Evolutionary conservation across 2,113 vertebrate species (phyloP).

Genomic region (Trichomycterus rosablanca): DNA sequence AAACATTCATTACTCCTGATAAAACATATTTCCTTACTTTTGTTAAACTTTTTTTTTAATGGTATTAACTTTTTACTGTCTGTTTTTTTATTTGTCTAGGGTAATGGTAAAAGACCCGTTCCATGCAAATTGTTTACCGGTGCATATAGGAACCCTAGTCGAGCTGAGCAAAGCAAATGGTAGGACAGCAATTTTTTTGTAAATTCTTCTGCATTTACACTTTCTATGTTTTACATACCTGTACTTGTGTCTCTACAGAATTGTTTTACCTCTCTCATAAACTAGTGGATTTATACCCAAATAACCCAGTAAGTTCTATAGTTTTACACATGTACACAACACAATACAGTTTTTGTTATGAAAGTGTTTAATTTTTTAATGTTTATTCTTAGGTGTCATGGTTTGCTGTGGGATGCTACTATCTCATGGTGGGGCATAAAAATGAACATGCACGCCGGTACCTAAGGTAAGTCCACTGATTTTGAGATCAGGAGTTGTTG

Average conservation of each 20-base stretch:
- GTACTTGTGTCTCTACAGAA: slow-evolving; percentile 64
- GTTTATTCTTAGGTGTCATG: slow-evolving; percentile 81
- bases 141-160: slow-evolving; percentile 96
- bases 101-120: slow-evolving; percentile 98
- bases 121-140: slow-evolving; percentile 95
- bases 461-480: slow-evolving; percentile 85
- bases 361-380: no score
- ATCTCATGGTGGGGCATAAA: slow-evolving; percentile 98
- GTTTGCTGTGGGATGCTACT: slow-evolving; percentile 98
- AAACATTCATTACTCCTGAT: no score
- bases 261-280: slow-evolving; percentile 98
- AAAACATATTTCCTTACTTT: no score
- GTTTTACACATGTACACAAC: no score
- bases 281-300: slow-evolving; percentile 96
- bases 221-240: neutral
- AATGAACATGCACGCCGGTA: slow-evolving; percentile 95
- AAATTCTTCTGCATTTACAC: neutral
- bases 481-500: no score
- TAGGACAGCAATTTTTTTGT: slow-evolving; percentile 49
- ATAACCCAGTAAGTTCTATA: slow-evolving; percentile 88
- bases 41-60: no score
- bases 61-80: no score
- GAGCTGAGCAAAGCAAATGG: slow-evolving; percentile 97
- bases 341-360: neutral
- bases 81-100: slow-evolving; percentile 64